These are phyloP conservation scores for Sebastes hubbsi DNA, from an alignment of 2,797 vertebrate genomes.

Conservation along the genomic window DNA sequence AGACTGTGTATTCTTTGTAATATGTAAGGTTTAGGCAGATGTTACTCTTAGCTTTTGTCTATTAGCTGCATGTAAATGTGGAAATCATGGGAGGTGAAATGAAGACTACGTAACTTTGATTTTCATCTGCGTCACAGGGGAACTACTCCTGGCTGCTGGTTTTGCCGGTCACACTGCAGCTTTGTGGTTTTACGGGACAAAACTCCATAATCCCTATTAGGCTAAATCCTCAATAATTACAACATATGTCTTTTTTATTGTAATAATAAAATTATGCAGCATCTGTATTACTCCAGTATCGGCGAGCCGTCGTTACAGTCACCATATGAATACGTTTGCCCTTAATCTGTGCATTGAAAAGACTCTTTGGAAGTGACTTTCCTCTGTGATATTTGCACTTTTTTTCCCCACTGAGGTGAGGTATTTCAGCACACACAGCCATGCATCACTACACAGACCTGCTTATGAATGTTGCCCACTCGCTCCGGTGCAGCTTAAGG, in stretches of 20 bases:
- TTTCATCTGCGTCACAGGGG: neutral
- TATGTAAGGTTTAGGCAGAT: neutral
- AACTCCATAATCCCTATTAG: slow-evolving; percentile 2
- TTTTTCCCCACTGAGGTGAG: neutral
- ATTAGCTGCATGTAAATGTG: neutral
- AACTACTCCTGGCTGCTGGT: neutral
- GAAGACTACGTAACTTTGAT: neutral
- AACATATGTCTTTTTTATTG: neutral
- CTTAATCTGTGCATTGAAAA: neutral
- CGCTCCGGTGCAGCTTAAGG: slow-evolving; percentile 49
- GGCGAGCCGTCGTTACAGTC: too few species aligned
- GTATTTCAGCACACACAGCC: neutral
- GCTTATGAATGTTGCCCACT: slow-evolving; percentile 37
- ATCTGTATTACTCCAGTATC: neutral
- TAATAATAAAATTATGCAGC: neutral
- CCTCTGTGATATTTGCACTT: neutral
- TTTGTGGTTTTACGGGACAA: neutral
- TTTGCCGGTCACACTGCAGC: slow-evolving; percentile 2
- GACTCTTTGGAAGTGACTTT: neutral
- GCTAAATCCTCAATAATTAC: neutral
- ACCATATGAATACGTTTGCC: neutral
- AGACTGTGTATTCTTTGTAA: neutral
- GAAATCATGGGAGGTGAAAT: neutral
- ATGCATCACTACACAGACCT: slow-evolving; percentile 27
- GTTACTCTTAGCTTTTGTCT: neutral